A percentile compares a stretch with the other conserved stretches of the same genome.
These are phyloP conservation scores for Macropus fuliginosus DNA, from an alignment of 2,797 vertebrate species.

Conservation along the genomic window DNA sequence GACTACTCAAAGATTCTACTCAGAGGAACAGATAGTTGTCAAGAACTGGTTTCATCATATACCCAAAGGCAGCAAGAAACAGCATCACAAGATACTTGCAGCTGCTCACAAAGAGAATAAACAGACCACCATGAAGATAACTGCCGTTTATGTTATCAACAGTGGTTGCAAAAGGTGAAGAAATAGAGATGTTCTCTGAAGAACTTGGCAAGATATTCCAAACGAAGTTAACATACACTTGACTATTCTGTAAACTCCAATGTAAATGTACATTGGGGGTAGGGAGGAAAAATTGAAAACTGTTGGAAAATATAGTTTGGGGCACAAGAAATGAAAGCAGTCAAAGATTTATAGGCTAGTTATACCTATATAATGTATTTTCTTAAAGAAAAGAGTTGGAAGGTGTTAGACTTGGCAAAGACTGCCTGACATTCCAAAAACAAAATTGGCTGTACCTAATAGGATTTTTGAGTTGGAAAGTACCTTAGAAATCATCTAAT, in stretches of 20 bases:
- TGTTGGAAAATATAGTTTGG: not conserved
- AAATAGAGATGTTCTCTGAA: not conserved
- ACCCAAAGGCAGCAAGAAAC: not conserved
- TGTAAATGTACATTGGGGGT: not conserved
- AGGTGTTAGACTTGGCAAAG: not conserved
- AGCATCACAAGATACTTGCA: not conserved
- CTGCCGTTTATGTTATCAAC: not conserved
- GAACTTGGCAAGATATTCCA: not conserved
- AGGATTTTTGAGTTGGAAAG: not conserved
- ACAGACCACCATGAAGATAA: not conserved
- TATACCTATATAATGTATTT: not conserved
- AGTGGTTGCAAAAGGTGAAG: not conserved
- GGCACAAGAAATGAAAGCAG: not conserved
- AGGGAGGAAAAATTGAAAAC: not conserved
- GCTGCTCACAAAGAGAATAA: not conserved
- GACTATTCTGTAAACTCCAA: not conserved
- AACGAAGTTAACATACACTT: not conserved
- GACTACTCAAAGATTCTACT: not conserved
- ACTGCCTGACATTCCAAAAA: not conserved
- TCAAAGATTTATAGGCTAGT: not conserved
- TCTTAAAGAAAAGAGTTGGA: not conserved
- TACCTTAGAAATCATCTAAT: not conserved
- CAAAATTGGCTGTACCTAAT: not conserved
- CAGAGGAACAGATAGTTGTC: not conserved
- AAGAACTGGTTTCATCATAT: not conserved